Percentiles rank a stretch among this genome's conserved stretches.
Conservation (phyloP, 2,797 vertebrate species). For the Schizothorax lantsangensis region DNA sequence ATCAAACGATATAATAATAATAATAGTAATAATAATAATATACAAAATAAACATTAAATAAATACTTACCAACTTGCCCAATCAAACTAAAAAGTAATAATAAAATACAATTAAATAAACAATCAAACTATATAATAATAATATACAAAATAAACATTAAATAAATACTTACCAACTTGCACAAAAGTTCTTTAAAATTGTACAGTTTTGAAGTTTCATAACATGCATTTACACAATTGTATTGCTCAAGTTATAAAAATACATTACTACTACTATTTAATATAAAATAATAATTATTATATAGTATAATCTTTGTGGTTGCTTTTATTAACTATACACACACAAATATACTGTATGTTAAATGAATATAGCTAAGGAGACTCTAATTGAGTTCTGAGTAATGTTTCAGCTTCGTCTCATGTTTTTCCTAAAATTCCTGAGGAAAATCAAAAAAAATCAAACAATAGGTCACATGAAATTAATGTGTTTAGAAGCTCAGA, state of each 20-base stretch:
- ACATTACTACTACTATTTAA: no score
- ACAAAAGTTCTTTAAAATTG: neutral
- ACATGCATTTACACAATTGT: neutral
- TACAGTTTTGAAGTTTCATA: neutral
- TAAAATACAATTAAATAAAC: neutral
- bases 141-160: neutral
- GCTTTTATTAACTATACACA: no score
- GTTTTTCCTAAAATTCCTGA: neutral
- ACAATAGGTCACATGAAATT: neutral
- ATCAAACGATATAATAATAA: neutral
- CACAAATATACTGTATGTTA: no score
- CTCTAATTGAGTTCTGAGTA: neutral
- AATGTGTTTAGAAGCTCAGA: neutral
- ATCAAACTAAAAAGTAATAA: neutral
- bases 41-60: neutral
- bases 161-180: neutral
- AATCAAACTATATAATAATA: neutral
- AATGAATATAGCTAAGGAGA: neutral
- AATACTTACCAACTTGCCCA: neutral
- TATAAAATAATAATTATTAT: no score
- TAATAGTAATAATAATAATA: neutral
- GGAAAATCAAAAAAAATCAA: no score
- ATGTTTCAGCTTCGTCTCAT: neutral
- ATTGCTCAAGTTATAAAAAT: neutral
- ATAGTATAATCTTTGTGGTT: no score